These are phyloP conservation scores for Drymodes brunneopygia DNA, from an alignment of 2,113 vertebrate species.

Conservation along the genomic window DNA sequence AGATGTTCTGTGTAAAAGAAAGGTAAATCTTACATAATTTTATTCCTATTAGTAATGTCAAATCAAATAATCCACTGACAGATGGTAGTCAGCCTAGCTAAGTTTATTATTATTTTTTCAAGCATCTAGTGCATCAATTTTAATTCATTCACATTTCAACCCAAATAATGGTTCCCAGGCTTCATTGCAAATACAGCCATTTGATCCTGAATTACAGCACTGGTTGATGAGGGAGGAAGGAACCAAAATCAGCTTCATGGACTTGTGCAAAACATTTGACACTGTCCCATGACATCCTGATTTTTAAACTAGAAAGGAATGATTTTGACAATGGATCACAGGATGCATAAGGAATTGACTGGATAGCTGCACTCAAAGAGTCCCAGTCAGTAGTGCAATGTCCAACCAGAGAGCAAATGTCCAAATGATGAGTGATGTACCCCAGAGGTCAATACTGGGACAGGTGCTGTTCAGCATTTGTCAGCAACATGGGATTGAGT, in stretches of 20 bases:
- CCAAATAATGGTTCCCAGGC: neutral
- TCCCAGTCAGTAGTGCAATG: accelerated
- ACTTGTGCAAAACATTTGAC: neutral
- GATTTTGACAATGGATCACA: neutral
- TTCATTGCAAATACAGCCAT: neutral
- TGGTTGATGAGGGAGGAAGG: neutral
- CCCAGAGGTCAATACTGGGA: neutral
- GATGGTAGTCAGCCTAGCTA: neutral
- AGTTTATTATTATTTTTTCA: neutral
- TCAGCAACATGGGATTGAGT: neutral
- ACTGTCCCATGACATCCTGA: no score
- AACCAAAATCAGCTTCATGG: neutral
- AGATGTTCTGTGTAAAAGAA: neutral
- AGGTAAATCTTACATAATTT: neutral
- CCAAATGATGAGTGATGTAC: neutral
- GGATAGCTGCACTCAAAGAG: neutral
- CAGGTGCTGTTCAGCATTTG: neutral
- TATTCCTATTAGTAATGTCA: neutral
- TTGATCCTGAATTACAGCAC: neutral
- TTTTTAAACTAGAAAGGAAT: neutral
- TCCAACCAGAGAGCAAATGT: no score
- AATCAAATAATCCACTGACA: neutral
- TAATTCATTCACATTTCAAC: neutral
- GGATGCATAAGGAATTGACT: neutral
- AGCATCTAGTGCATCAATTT: neutral